phyloP scores from a whole-genome alignment of 2,888 invertebrate species.

The Tachina lurida region DNA sequence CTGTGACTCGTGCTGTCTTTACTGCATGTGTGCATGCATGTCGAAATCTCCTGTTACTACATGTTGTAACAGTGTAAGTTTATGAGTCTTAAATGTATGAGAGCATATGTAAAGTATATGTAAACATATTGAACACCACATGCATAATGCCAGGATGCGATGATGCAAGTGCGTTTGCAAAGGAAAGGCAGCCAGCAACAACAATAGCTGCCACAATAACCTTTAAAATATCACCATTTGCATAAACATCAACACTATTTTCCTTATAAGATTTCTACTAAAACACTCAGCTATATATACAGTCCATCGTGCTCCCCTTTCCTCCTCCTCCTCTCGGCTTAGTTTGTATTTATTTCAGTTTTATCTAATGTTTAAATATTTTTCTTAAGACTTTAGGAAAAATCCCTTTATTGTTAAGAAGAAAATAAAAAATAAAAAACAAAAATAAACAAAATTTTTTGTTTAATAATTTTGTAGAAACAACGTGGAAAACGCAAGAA shows the following conservation, averaged over 20 bases:
- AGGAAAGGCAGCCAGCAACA: background rate
- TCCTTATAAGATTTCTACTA: conserved; percentile 34
- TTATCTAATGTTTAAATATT: conserved; percentile 52
- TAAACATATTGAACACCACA: conserved; percentile 36
- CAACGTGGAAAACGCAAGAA: conserved; percentile 28
- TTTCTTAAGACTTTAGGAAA: conserved; percentile 46
- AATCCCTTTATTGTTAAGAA: conserved; percentile 38
- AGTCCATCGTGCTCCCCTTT: background rate
- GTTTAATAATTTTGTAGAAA: conserved; percentile 53
- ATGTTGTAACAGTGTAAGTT: conserved; percentile 42
- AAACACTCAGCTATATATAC: background rate
- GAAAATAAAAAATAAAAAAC: background rate
- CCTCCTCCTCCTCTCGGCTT: background rate
- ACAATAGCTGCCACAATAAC: conserved; percentile 55
- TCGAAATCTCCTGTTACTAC: conserved; percentile 18
- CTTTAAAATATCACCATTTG: conserved; percentile 69
- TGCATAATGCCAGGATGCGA: background rate
- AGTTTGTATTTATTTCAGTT: background rate
- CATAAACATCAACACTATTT: conserved; percentile 68
- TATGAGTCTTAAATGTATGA: conserved; percentile 40
- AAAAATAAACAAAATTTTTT: conserved; percentile 34
- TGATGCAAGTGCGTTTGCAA: background rate
- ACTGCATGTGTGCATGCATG: background rate
- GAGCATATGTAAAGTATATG: conserved; percentile 42
- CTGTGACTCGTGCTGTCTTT: too few relatives aligned